phyloP scores from a whole-genome alignment of 2,113 vertebrate genomes.

The Grallaria varia region DNA sequence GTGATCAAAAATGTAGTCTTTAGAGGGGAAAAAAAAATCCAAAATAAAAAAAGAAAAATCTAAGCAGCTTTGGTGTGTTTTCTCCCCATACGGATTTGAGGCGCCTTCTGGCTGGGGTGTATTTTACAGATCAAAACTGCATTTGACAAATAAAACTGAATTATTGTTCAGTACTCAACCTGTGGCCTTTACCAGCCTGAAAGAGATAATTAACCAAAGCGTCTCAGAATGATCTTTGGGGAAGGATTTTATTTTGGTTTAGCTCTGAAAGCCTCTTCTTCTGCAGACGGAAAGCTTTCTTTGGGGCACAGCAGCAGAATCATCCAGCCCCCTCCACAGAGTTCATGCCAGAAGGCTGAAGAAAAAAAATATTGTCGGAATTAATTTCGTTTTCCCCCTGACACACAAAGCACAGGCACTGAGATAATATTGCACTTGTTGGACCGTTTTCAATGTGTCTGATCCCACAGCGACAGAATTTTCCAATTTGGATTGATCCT shows the following conservation, averaged over 20 bases:
- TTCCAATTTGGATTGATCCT: not conserved
- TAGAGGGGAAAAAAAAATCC: not conserved
- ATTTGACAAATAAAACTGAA: conserved; percentile 42
- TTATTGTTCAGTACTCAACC: not conserved
- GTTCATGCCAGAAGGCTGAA: not conserved
- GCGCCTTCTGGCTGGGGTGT: not conserved
- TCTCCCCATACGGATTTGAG: not conserved
- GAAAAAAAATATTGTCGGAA: conserved; percentile 1
- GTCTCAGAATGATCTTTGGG: not conserved
- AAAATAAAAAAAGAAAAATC: not conserved
- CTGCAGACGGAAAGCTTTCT: not conserved
- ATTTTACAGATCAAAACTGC: not conserved
- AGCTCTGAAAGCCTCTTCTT: not conserved
- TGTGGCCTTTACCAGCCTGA: not conserved
- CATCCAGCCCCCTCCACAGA: not conserved
- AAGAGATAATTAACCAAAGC: not conserved
- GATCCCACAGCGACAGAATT: not conserved
- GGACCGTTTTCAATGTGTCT: too few species aligned
- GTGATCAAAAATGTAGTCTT: not conserved
- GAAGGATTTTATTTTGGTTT: not conserved
- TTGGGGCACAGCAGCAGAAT: not conserved
- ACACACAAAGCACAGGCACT: not conserved
- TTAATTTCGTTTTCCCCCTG: not conserved
- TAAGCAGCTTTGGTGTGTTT: accelerated
- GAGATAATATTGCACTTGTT: not conserved